Conservation (phyloP, 2,113 vertebrate species). For the Triplophysa rosa region DNA sequence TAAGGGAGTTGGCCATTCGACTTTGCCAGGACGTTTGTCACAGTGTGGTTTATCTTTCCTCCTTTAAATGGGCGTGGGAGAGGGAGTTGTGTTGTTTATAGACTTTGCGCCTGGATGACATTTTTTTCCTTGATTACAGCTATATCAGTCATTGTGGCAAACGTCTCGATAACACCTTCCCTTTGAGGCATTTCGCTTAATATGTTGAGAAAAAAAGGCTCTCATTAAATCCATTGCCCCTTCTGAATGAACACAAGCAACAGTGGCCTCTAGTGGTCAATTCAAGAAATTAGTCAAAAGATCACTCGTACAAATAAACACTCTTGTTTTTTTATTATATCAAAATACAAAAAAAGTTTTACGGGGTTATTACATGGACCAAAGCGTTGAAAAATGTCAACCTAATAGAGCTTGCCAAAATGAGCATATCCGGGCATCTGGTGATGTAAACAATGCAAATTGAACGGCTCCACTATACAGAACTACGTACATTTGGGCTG, state of each 20-base stretch:
- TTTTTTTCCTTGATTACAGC: neutral
- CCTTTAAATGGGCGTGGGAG: slow-evolving; percentile 9
- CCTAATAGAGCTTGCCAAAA: slow-evolving; percentile 71
- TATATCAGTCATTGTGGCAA: neutral
- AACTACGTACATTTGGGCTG: slow-evolving; percentile 40
- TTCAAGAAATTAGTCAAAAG: neutral
- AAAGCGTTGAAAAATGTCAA: slow-evolving; percentile 78
- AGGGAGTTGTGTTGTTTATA: slow-evolving; percentile 7
- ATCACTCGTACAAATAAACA: slow-evolving; percentile 30
- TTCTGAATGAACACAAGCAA: neutral
- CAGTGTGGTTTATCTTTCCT: neutral
- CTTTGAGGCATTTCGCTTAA: neutral
- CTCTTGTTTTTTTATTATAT: slow-evolving; percentile 80
- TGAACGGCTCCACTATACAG: slow-evolving; percentile 38
- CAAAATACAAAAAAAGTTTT: slow-evolving; percentile 82
- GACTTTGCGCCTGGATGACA: neutral
- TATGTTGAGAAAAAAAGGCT: neutral
- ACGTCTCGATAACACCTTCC: slow-evolving; percentile 5
- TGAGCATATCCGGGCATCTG: slow-evolving; percentile 55
- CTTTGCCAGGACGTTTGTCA: neutral
- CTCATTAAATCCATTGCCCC: neutral
- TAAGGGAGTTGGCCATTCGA: neutral
- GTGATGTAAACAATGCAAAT: slow-evolving; percentile 57
- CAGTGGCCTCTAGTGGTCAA: slow-evolving; percentile 8
- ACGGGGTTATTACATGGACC: slow-evolving; percentile 77